Conservation (phyloP, 2,113 vertebrate species). For the Alosa alosa region DNA sequence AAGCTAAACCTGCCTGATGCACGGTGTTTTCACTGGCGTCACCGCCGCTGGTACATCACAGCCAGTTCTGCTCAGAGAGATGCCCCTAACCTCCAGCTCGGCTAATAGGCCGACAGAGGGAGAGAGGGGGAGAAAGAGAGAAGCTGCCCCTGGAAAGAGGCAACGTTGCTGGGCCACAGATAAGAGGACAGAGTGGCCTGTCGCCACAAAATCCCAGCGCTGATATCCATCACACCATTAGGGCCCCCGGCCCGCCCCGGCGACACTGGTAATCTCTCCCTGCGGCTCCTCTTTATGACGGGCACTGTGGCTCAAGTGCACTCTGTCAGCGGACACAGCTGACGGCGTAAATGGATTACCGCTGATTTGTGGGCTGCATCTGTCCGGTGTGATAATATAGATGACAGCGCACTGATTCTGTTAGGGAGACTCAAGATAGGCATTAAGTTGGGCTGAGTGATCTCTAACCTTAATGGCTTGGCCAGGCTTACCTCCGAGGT, state of each 20-base stretch:
- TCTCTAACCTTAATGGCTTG: not conserved
- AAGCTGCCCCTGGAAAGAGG: constrained; percentile 59
- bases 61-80: not conserved
- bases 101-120: not conserved
- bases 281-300: not conserved
- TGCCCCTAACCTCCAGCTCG: too few relatives aligned
- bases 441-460: constrained; percentile 41
- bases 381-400: constrained; percentile 46
- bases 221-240: constrained; percentile 59
- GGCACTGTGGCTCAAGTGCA: constrained; percentile 29
- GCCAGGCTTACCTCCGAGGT: not conserved
- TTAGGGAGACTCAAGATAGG: constrained; percentile 45
- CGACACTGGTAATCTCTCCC: constrained; percentile 44
- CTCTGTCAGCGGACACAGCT: constrained; percentile 11
- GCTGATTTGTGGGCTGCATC: constrained; percentile 44
- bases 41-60: not conserved
- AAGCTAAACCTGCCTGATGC: not conserved
- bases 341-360: constrained; percentile 38
- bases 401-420: constrained; percentile 47
- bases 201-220: constrained; percentile 49
- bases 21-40: not conserved
- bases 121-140: not conserved
- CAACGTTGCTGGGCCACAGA: constrained; percentile 32
- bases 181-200: constrained; percentile 43
- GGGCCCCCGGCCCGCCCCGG: too few relatives aligned